Conservation (phyloP, 1,140 invertebrate species). For the Drosophila ambigua region DNA sequence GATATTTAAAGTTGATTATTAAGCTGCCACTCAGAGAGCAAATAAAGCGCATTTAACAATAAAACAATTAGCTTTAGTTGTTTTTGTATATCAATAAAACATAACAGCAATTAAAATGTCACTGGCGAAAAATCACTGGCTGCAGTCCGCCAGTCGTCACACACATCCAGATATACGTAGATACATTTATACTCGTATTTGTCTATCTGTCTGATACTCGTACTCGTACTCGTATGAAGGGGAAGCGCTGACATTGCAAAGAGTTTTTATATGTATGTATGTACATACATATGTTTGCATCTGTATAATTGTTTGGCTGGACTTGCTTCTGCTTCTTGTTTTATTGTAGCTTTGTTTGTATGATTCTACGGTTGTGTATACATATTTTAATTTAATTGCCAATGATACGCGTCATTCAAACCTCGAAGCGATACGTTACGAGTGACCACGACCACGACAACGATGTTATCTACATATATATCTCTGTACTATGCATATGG, state of each 20-base stretch:
- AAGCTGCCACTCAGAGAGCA: slow-evolving; percentile 72
- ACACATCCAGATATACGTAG: slow-evolving; percentile 13
- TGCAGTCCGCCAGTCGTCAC: slow-evolving; percentile 26
- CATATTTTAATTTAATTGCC: slow-evolving; percentile 79
- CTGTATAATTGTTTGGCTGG: slow-evolving; percentile 17
- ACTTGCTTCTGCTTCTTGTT: slow-evolving; percentile 33
- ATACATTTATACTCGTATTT: no score
- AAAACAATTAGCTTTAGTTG: slow-evolving; percentile 80
- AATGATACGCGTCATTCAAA: slow-evolving; percentile 80
- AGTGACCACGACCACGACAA: slow-evolving; percentile 57
- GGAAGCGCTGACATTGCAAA: slow-evolving; percentile 65
- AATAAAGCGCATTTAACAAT: slow-evolving; percentile 77
- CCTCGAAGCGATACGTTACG: slow-evolving; percentile 66
- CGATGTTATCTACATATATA: slow-evolving; percentile 35
- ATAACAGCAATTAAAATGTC: slow-evolving; percentile 81
- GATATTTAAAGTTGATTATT: slow-evolving; percentile 80
- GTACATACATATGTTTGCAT: slow-evolving; percentile 11
- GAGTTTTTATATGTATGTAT: slow-evolving; percentile 12
- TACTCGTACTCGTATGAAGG: not conserved
- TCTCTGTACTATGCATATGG: not conserved
- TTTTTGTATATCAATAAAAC: slow-evolving; percentile 82
- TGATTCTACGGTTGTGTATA: slow-evolving; percentile 47
- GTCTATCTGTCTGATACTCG: no score
- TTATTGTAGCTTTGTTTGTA: slow-evolving; percentile 14
- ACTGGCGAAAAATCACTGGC: slow-evolving; percentile 71